These are phyloP conservation scores for Diplolepis rosae DNA, from an alignment of 2,888 invertebrate species.

Conservation along the genomic window DNA sequence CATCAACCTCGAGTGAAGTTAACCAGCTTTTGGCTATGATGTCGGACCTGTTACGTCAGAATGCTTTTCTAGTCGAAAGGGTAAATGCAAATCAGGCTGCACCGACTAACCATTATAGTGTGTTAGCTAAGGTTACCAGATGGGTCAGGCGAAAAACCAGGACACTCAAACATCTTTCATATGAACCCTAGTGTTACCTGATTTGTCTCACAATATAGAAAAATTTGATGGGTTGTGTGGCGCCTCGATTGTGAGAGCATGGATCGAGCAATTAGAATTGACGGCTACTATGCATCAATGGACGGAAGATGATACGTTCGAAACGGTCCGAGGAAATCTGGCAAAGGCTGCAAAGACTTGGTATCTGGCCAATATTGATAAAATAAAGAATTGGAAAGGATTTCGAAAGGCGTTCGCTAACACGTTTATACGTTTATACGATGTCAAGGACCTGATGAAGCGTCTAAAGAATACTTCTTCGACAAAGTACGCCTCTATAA, in stretches of 20 bases:
- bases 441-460: not conserved
- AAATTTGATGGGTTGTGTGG: too few relatives aligned
- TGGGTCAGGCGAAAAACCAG: too few relatives aligned
- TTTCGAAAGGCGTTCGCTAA: constrained; percentile 31
- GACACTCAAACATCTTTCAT: too few relatives aligned
- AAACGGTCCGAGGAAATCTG: constrained; percentile 42
- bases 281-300: constrained; percentile 35
- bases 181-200: too few relatives aligned
- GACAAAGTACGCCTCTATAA: not conserved
- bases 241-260: not conserved
- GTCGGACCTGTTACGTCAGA: too few relatives aligned
- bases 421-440: constrained; percentile 33
- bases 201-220: too few relatives aligned
- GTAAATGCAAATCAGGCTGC: too few relatives aligned
- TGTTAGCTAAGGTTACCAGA: too few relatives aligned
- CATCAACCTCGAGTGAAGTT: too few relatives aligned
- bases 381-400: constrained; percentile 35
- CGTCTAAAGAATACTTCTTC: not conserved
- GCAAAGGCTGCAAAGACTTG: constrained; percentile 34
- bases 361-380: constrained; percentile 32
- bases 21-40: too few relatives aligned
- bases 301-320: constrained; percentile 35
- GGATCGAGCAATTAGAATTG: constrained; percentile 2
- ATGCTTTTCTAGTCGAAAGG: too few relatives aligned
- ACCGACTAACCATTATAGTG: too few relatives aligned